Evolutionary conservation across 1,140 invertebrate species (phyloP).

Genomic region (Choristoneura fumiferana): DNA sequence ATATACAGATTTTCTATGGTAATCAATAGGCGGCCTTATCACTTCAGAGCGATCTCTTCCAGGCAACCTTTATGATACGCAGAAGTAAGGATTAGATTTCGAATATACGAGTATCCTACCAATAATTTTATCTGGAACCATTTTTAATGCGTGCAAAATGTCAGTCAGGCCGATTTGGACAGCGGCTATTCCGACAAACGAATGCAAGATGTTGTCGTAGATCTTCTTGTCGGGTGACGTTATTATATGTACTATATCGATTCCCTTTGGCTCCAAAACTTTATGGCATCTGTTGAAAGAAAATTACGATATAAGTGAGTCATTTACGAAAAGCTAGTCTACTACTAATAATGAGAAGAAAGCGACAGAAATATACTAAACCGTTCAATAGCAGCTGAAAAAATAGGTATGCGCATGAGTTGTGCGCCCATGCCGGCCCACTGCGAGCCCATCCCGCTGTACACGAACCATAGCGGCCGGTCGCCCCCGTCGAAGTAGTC

Average conservation of each 20-base stretch:
- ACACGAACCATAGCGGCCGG: conserved; percentile 89
- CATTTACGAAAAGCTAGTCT: background rate
- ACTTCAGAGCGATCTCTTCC: no score
- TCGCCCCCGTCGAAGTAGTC: conserved; percentile 23
- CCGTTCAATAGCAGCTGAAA: conserved; percentile 82
- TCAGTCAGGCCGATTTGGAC: conserved; percentile 89
- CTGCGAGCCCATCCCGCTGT: conserved; percentile 92
- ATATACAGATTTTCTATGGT: no score
- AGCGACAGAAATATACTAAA: no score
- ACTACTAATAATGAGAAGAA: background rate
- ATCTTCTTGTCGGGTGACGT: conserved; percentile 81
- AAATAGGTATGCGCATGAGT: conserved; percentile 80
- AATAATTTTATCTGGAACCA: conserved; percentile 74
- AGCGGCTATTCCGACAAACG: conserved; percentile 89
- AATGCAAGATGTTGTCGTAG: conserved; percentile 85
- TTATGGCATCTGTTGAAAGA: conserved; percentile 81
- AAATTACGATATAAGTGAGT: background rate
- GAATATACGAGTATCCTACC: background rate
- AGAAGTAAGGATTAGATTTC: no score
- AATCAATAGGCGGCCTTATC: no score
- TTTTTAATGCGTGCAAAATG: conserved; percentile 80
- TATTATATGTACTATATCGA: conserved; percentile 86
- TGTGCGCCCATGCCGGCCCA: conserved; percentile 88
- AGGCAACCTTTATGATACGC: no score
- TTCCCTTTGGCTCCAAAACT: conserved; percentile 81